Evolutionary conservation across 1,140 invertebrate species (phyloP), one percentile per base, ranked within the genome.

Genomic region (Hyphantria cunea): DNA sequence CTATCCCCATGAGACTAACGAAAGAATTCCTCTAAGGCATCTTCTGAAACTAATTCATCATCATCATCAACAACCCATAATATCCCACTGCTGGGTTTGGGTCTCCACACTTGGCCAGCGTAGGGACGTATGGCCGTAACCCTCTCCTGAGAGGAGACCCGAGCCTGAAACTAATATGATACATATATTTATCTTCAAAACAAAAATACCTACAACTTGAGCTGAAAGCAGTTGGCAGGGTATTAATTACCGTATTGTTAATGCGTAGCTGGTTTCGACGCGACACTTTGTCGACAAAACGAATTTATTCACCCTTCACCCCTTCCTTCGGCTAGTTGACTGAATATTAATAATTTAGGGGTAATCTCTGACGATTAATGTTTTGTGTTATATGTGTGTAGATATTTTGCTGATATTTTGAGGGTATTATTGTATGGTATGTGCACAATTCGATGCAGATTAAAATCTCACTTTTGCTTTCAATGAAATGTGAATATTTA

Each of bases 241-340:
- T 74, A 76, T 76, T 76, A 74, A 77, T 77, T 74, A 77, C 66
- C 66, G 53, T 45, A 70, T 77, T 69, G 41, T 70, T 63, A 66
- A 74, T 64, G 70, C 66, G 13, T 68, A 62, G 45, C 64, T 66
- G 72, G 47, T 34, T 68, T 37, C 47, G 68, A 70, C 71, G 68
- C 66, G 68, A 67, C 60, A 66, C 64, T 73, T 72, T 70, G 65
- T 70, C 60, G 64, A 64, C 49, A 13, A 44, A 37, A 12, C 17
- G 52, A 52, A 70, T 68, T 72, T 73, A 76, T 76, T 74, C 74
- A 76, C 74, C 74, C 73, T 76, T 74, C 74, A 76, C 74, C 74
- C 73, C 66, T 76, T 74, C 60, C 61, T 61, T 68, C 64, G 51
- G 64, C 60, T 70, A 74, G 68, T 69, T 68, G 68, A 71, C 66